These are phyloP conservation scores for Alsophila aescularia DNA, from an alignment of 2,888 invertebrate species.

Conservation along the genomic window DNA sequence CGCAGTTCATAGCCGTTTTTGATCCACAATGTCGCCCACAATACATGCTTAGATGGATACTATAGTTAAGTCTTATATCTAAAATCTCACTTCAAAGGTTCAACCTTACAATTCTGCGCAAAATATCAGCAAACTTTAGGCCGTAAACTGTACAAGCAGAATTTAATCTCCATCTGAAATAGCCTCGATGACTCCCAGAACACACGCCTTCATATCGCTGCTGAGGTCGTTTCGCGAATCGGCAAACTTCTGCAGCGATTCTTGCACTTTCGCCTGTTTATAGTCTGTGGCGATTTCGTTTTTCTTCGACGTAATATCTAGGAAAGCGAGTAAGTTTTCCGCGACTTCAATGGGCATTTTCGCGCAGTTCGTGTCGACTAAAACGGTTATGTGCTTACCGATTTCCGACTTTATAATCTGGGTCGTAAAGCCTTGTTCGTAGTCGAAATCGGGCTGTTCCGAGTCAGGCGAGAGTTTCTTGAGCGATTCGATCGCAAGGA, in stretches of 20 bases:
- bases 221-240: constrained; percentile 64
- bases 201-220: constrained; percentile 55
- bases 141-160: constrained; percentile 19
- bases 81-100: constrained; percentile 1
- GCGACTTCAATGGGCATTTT: constrained; percentile 79
- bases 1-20: too few relatives aligned
- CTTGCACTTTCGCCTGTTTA: constrained; percentile 63
- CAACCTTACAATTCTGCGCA: not conserved
- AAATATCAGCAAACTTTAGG: not conserved
- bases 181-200: constrained; percentile 49
- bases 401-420: constrained; percentile 80
- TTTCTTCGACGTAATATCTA: constrained; percentile 73
- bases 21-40: not conserved
- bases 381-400: constrained; percentile 75
- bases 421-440: constrained; percentile 57
- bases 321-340: constrained; percentile 78
- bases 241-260: constrained; percentile 62
- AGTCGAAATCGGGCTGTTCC: constrained; percentile 48
- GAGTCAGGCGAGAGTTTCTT: constrained; percentile 45
- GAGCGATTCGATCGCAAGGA: constrained; percentile 77
- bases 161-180: constrained; percentile 52
- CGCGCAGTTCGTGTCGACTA: constrained; percentile 76
- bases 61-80: not conserved
- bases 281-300: constrained; percentile 63
- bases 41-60: not conserved